Evolutionary conservation across 2,113 vertebrate species (phyloP).

Genomic region (Emydura subglobosa): DNA sequence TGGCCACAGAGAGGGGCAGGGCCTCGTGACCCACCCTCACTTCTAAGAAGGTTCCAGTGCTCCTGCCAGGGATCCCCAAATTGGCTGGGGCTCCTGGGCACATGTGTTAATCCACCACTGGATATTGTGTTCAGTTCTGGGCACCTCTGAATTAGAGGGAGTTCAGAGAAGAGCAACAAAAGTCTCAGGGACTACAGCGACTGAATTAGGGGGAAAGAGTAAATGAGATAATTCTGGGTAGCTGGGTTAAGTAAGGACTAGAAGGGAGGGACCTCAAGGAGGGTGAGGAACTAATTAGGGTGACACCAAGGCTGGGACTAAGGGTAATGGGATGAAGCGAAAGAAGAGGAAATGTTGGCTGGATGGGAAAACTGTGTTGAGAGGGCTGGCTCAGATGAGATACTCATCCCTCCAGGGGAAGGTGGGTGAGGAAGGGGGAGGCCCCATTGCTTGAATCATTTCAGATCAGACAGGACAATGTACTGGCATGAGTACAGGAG

Average conservation of each 20-base stretch:
- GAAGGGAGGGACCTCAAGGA: background rate
- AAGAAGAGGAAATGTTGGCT: background rate
- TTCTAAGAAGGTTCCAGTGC: rapidly evolving
- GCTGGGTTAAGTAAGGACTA: conserved; percentile 32
- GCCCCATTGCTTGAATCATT: background rate
- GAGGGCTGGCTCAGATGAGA: background rate
- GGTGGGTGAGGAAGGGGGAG: background rate
- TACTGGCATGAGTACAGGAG: background rate
- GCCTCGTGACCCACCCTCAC: background rate
- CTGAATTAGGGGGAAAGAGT: conserved; percentile 16
- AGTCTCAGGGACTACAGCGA: background rate
- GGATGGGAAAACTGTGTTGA: background rate
- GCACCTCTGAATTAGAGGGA: background rate
- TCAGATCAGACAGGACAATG: background rate
- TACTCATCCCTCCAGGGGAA: background rate
- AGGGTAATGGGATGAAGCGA: background rate
- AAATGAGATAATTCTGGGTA: conserved; percentile 2
- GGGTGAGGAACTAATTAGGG: background rate
- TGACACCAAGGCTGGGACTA: background rate
- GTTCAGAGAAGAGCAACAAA: background rate
- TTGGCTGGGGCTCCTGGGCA: background rate
- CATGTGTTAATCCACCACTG: background rate
- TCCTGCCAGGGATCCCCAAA: background rate
- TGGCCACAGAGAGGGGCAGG: background rate
- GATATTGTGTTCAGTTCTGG: background rate